These are phyloP conservation scores for Leptodactylus fuscus DNA, from an alignment of 2,113 vertebrate genomes.

Conservation along the genomic window DNA sequence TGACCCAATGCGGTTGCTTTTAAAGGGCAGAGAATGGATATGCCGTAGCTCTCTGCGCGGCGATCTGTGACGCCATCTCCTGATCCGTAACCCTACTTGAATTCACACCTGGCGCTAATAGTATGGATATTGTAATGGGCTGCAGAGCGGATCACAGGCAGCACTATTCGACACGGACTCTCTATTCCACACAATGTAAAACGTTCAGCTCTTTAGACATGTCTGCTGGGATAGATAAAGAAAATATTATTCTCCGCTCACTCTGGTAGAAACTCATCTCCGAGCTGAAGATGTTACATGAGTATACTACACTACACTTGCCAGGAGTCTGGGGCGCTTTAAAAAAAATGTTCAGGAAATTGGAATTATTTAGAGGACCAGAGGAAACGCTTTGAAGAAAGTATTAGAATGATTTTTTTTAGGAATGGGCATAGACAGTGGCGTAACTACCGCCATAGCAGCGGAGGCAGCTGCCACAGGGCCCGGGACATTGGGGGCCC, in stretches of 20 bases:
- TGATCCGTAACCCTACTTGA: neutral
- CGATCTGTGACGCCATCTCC: neutral
- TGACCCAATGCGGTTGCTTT: no score
- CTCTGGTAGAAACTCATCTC: slow-evolving; percentile 37
- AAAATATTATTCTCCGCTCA: slow-evolving; percentile 12
- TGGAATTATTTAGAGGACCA: neutral
- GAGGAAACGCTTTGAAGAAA: no score
- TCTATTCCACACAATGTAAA: slow-evolving; percentile 24
- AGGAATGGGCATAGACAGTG: no score
- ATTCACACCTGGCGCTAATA: neutral
- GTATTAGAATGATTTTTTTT: no score
- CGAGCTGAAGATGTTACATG: slow-evolving; percentile 23
- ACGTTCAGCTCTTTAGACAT: slow-evolving; percentile 25
- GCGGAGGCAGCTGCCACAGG: no score
- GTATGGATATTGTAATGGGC: neutral
- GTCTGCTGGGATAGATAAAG: slow-evolving; percentile 52
- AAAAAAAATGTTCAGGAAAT: neutral
- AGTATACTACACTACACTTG: neutral
- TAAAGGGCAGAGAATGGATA: neutral
- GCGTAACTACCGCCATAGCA: no score
- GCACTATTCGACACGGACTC: neutral
- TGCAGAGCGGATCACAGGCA: neutral
- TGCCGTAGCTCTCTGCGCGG: neutral
- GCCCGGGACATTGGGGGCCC: no score
- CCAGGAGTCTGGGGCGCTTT: neutral